Percentiles rank a stretch among this genome's conserved stretches.
Evolutionary conservation across 1,140 invertebrate species (phyloP).

Genomic region (Drosophila ironensis): DNA sequence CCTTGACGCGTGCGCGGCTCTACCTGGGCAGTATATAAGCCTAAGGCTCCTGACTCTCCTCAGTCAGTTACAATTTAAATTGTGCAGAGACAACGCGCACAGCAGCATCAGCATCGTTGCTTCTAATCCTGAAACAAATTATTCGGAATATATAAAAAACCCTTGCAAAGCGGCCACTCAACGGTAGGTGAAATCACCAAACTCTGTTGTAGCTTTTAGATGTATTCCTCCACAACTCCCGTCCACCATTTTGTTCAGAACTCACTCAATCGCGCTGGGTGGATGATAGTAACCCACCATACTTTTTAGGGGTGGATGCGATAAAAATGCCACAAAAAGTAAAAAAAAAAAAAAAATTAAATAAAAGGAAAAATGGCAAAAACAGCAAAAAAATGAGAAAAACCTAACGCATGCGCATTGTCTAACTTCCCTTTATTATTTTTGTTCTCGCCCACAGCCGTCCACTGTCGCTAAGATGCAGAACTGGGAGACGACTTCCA

Average conservation of each 20-base stretch:
- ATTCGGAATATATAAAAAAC: conserved; percentile 37
- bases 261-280: conserved; percentile 47
- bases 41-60: conserved; percentile 22
- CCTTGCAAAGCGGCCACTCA: conserved; percentile 28
- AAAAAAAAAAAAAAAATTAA: conserved; percentile 36
- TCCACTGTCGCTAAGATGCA: conserved; percentile 64
- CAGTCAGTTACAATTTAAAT: conserved; percentile 56
- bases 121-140: conserved; percentile 1
- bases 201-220: conserved; percentile 20
- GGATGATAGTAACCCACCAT: conserved; percentile 22
- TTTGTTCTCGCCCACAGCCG: conserved; percentile 29
- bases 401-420: conserved; percentile 66
- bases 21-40: conserved; percentile 65
- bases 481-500: conserved; percentile 79
- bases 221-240: neutral
- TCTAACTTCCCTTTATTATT: conserved; percentile 17
- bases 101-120: neutral
- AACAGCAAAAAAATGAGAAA: conserved; percentile 32
- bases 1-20: conserved; percentile 62
- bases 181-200: conserved; percentile 32
- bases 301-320: conserved; percentile 55
- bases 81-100: conserved; percentile 43
- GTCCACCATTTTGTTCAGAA: conserved; percentile 51
- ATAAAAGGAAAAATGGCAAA: conserved; percentile 33
- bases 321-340: conserved; percentile 50